Evolutionary conservation across 2,797 vertebrate species (phyloP).

Genomic region (Alosa sapidissima): DNA sequence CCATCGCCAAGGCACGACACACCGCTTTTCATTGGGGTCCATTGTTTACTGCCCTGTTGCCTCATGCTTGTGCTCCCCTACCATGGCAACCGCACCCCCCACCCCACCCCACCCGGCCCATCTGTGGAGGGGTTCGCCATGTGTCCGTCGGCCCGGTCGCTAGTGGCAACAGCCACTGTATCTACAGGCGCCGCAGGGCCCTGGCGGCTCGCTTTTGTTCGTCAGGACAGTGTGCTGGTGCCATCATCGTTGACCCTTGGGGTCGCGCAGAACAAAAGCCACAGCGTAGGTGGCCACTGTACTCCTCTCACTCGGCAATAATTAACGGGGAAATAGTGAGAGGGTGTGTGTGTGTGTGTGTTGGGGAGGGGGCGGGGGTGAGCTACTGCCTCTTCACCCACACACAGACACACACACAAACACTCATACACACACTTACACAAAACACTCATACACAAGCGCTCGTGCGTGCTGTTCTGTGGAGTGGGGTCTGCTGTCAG

Average conservation of each 20-base stretch:
- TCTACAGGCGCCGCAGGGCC: conserved; percentile 40
- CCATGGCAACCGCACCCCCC: conserved; percentile 63
- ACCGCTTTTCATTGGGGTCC: conserved; percentile 66
- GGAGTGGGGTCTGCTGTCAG: conserved; percentile 36
- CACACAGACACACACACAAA: not conserved
- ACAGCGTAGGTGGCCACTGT: conserved; percentile 74
- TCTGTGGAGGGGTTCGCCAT: conserved; percentile 80
- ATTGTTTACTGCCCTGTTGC: conserved; percentile 74
- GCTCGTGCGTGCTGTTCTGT: not conserved
- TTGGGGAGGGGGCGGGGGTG: not conserved
- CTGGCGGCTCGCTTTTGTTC: not conserved
- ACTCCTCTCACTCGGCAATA: conserved; percentile 70
- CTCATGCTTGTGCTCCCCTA: conserved; percentile 69
- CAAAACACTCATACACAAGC: conserved; percentile 8
- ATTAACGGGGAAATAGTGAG: conserved; percentile 65
- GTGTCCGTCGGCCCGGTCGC: conserved; percentile 71
- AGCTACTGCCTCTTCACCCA: not conserved
- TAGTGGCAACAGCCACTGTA: conserved; percentile 67
- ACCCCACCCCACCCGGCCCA: conserved; percentile 60
- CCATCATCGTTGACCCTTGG: conserved; percentile 63
- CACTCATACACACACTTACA: not conserved
- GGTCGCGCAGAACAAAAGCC: conserved; percentile 74
- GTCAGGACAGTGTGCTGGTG: not conserved
- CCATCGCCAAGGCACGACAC: conserved; percentile 65
- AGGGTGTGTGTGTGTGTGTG: conserved; percentile 22